Evolutionary conservation across 2,888 invertebrate genomes (phyloP).

Genomic region (Clitarchus hookeri): DNA sequence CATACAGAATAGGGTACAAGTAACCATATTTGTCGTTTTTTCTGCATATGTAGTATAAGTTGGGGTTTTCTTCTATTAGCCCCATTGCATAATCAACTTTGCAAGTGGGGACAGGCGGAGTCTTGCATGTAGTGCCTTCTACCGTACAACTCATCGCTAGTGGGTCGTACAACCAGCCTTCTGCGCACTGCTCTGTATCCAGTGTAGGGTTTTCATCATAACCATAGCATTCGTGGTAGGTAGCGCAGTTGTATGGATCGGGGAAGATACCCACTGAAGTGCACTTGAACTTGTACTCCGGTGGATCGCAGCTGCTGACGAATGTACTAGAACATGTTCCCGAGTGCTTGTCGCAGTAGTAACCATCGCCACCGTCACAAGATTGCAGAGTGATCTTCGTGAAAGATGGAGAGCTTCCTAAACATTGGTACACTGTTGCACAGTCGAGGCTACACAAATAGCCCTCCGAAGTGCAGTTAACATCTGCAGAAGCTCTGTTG

Average conservation of each 20-base stretch:
- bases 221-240: neutral
- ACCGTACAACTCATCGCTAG: neutral
- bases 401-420: neutral
- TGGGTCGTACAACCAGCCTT: conserved; percentile 20
- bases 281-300: conserved; percentile 18
- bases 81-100: neutral
- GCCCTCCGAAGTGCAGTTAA: conserved; percentile 5
- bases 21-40: conserved; percentile 19
- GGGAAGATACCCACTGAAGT: neutral
- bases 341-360: neutral
- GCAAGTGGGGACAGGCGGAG: neutral
- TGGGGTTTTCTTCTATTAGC: neutral
- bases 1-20: neutral
- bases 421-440: neutral
- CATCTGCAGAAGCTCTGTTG: neutral
- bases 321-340: conserved; percentile 15
- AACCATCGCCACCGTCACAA: neutral
- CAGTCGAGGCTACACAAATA: neutral
- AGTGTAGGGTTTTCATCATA: neutral
- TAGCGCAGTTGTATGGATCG: conserved; percentile 25
- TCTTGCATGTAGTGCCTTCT: neutral
- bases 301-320: neutral
- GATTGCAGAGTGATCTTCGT: neutral
- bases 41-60: conserved; percentile 21
- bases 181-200: neutral